phyloP scores from a whole-genome alignment of 2,888 invertebrate genomes.

The Hydropsyche betteni region DNA sequence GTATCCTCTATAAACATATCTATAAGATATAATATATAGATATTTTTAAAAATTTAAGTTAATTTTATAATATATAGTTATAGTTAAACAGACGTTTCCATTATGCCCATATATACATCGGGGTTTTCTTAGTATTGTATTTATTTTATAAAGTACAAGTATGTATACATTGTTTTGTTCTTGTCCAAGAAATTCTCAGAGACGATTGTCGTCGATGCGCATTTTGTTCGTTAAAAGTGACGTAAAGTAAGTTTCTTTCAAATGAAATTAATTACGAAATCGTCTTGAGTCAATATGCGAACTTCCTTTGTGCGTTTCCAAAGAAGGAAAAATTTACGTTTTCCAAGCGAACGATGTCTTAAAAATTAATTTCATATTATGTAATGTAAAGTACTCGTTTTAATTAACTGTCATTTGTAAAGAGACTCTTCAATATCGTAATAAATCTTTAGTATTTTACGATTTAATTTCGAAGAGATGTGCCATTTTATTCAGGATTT shows the following conservation, averaged over 20 bases:
- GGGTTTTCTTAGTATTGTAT: not conserved
- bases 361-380: too few relatives aligned
- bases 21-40: too few relatives aligned
- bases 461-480: too few relatives aligned
- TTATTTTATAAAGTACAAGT: not conserved
- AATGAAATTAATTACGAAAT: constrained; percentile 48
- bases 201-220: constrained; percentile 12
- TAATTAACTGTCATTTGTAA: too few relatives aligned
- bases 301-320: constrained; percentile 36
- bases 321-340: constrained; percentile 24
- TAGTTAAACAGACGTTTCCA: not conserved
- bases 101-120: not conserved
- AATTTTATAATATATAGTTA: not conserved
- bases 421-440: too few relatives aligned
- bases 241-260: constrained; percentile 39
- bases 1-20: too few relatives aligned
- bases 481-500: too few relatives aligned
- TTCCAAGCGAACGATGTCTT: not conserved
- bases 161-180: not conserved
- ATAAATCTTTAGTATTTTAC: too few relatives aligned
- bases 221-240: constrained; percentile 3
- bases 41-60: too few relatives aligned
- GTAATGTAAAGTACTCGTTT: too few relatives aligned
- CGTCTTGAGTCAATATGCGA: constrained; percentile 46
- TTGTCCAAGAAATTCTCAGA: not conserved